Base-by-base conservation (phyloP, 2,888 invertebrate genomes). In the Mellilla xanthometata region DNA sequence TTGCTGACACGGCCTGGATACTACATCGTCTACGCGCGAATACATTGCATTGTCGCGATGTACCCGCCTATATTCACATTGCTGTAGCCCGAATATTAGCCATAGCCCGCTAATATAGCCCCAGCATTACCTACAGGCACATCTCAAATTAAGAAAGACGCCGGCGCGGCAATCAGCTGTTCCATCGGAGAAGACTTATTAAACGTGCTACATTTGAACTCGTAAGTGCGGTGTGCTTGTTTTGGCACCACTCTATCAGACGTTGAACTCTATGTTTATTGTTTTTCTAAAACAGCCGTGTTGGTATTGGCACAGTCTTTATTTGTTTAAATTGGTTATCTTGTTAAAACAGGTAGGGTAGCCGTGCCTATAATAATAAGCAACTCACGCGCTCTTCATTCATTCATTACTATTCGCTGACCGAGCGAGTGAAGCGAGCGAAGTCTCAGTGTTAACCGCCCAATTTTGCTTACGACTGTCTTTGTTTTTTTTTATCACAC, bases 261-360 rank as follows among this genome's bases (percentile, higher is more conserved):
- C 82, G 76, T 62, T 79, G 86, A 86, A 83, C 86, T 45, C 64
- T 50, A 42, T 80, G 83, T 85, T 86, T 87, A 81, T 87, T 86
- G 83, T 85, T 84, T 80, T 86, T 82, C 76, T 79, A 73, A 77
- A 74, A 71, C 72, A 76, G 66, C 64, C 62, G 63, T 86, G 85
- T 86, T 85, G 81, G 65, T 84, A 81, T 86, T 87, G 87, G 86
- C 87, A 80, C 78, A 75, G 72, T 66, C 65, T 71, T 68, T 87
- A 84, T 87, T 87, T 86, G 82, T 86, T 83, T 86, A 76, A 74
- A 80, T 80, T 78, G 71, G 72, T 77, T 76, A 78, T 76, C 74
- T 80, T 69, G 69, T 66, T n/a, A 56, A 73, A 72, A 73, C 81
- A 81, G 79, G 81, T 77, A 76, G 59, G 64, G 59, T 75, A 75